Evolutionary conservation across 2,113 vertebrate genomes (phyloP).

Genomic region (Callipepla californica): DNA sequence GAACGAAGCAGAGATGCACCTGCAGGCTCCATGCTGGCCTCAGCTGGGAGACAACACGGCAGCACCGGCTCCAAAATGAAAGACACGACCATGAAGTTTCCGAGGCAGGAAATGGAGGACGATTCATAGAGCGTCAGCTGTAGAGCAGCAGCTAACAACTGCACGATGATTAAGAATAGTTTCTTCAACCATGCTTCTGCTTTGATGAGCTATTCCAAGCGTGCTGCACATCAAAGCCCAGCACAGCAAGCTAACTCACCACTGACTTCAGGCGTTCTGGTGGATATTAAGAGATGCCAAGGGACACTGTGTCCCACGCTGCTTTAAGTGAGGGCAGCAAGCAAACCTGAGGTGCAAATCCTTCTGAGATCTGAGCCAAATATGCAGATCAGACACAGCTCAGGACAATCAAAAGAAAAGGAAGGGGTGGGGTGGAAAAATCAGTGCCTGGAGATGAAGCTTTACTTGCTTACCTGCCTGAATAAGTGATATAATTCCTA

Average conservation of each 20-base stretch:
- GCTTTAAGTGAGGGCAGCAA: background rate
- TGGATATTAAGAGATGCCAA: background rate
- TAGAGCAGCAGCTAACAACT: background rate
- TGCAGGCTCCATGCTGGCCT: background rate
- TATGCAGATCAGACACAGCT: background rate
- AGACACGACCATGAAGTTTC: constrained; percentile 50
- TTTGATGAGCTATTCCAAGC: constrained; percentile 35
- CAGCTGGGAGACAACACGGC: background rate
- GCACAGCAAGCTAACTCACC: constrained; percentile 16
- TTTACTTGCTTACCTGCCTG: background rate
- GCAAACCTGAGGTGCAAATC: background rate
- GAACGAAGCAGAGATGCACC: background rate
- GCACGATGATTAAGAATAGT: background rate
- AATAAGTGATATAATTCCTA: background rate
- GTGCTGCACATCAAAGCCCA: constrained; percentile 7
- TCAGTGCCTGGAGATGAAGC: background rate
- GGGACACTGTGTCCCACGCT: background rate
- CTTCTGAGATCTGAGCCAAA: background rate
- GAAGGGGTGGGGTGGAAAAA: background rate
- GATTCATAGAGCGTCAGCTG: constrained; percentile 20
- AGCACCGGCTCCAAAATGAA: constrained; percentile 59
- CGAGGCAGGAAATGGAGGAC: constrained; percentile 69
- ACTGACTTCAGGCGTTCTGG: background rate
- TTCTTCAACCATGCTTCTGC: background rate
- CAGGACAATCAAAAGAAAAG: background rate